phyloP scores from a whole-genome alignment of 2,113 vertebrate genomes.

The Seriola aureovittata region DNA sequence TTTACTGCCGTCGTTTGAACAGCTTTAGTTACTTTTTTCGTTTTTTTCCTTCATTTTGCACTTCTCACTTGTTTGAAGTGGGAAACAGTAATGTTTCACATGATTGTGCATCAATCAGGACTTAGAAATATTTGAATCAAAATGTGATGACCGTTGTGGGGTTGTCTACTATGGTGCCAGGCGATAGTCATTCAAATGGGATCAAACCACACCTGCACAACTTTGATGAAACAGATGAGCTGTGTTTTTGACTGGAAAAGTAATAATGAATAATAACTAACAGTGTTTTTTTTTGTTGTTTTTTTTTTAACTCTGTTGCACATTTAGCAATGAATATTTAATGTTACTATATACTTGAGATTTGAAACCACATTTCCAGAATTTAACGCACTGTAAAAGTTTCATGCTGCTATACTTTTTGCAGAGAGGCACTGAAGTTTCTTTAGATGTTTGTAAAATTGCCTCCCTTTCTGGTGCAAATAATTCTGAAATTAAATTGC shows the following conservation, averaged over 20 bases:
- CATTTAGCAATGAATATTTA: slow-evolving; percentile 13
- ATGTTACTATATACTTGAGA: not conserved
- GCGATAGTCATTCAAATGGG: not conserved
- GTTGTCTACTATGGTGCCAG: not conserved
- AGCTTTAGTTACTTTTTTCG: not conserved
- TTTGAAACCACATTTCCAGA: not conserved
- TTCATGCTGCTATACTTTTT: not conserved
- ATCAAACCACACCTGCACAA: not conserved
- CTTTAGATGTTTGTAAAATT: slow-evolving; percentile 17
- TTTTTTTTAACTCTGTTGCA: not conserved
- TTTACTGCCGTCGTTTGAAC: not conserved
- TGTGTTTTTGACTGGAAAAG: not conserved
- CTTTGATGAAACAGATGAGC: not conserved
- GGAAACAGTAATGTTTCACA: not conserved
- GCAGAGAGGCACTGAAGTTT: not conserved
- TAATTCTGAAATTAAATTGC: not conserved
- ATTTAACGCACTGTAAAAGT: slow-evolving; percentile 3
- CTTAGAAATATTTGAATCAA: not conserved
- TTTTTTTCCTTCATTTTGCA: not conserved
- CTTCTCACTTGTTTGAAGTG: not conserved
- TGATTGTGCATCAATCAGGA: no score
- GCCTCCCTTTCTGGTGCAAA: slow-evolving; percentile 3
- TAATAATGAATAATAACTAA: not conserved
- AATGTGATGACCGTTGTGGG: not conserved
- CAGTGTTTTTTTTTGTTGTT: not conserved